Percentiles rank a stretch among this genome's conserved stretches.
Evolutionary conservation across 2,797 vertebrate genomes (phyloP).

Genomic region (Capromys pilorides): DNA sequence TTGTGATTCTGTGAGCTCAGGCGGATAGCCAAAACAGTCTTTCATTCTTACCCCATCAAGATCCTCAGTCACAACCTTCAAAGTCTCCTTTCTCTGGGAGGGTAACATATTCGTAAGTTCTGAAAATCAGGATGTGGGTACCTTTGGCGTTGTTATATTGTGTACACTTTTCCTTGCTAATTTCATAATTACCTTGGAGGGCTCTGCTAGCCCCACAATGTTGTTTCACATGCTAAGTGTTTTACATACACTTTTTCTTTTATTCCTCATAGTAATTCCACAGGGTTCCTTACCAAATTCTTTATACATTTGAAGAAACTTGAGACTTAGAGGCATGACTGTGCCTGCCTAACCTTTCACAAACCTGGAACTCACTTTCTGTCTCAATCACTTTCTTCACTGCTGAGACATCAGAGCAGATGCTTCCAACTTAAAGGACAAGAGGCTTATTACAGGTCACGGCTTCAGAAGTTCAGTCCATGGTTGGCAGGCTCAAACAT

Average conservation of each 20-base stretch:
- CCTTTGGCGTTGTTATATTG: not conserved
- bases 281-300: not conserved
- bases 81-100: not conserved
- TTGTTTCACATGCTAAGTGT: not conserved
- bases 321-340: not conserved
- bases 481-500: not conserved
- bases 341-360: not conserved
- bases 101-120: not conserved
- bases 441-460: not conserved
- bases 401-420: not conserved
- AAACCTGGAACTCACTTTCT: not conserved
- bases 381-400: not conserved
- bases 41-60: not conserved
- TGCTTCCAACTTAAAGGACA: not conserved
- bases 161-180: not conserved
- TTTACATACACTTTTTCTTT: not conserved
- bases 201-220: not conserved
- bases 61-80: not conserved
- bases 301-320: not conserved
- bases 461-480: not conserved
- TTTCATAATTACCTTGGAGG: constrained; percentile 46
- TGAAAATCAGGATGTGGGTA: not conserved
- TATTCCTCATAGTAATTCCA: not conserved
- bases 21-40: not conserved
- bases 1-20: not conserved